Base-by-base conservation (phyloP, 2,797 vertebrate species). In the Epinephelus coioides region DNA sequence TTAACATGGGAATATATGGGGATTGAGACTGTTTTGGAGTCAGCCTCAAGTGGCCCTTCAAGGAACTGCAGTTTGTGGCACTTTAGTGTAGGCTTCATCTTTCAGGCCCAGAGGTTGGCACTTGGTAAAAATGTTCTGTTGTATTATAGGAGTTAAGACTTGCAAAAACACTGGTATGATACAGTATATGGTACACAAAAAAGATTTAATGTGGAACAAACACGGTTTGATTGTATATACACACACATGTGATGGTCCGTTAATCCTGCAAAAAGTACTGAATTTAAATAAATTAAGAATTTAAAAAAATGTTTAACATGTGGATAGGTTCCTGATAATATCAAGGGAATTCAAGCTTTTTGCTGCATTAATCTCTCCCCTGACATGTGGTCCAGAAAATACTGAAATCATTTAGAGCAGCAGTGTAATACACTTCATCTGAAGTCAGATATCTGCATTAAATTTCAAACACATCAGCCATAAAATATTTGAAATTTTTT, bases 361-460 rank as follows among this genome's bases (percentile, higher is more conserved):
- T 14, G 19, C 19, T 49, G 25, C 19, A 47, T 57, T 12, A 43
- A 2, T 61, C 3, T 38, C 4, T 43, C 17, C 4, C 21, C 51
- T 40, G 25, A 38, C 9, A 21, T n/a, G 43, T 47, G 25, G 27
- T 30, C 21, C 2, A 19, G 21, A 60, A 55, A 47, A 17, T 34
- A 44, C 15, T 43, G 1, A 44, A 30, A 63, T 62, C 19, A 49
- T 44, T 34, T 34, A n/a, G 21, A 59, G 4, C 5, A 40, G 11
- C 17, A 19, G n/a, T 47, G 5, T 53, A 53, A 57, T 9, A 18
- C 27, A 66, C 5, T 25, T 40, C 17, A 49, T 43, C n/a, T 40
- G 9, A 65, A 40, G 59, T 17, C 15, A 68, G 34, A 49, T n/a
- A 11, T 43, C 19, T 57, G 68, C 68, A 59, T 34, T 40, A 23